phyloP scores from a whole-genome alignment of 2,113 vertebrate species.

The Ahaetulla prasina region DNA sequence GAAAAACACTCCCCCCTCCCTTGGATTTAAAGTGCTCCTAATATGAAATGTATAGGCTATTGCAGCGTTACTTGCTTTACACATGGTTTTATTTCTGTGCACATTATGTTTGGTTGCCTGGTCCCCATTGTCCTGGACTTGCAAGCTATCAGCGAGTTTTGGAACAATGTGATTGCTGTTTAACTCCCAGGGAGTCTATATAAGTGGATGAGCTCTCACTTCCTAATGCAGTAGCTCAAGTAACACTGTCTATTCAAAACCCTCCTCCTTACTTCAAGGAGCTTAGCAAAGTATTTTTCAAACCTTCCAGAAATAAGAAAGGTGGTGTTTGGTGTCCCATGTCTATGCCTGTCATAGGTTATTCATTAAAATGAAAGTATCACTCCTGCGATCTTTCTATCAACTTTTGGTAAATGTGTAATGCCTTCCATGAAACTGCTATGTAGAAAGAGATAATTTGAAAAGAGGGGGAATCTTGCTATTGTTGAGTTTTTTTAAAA shows the following conservation, averaged over 20 bases:
- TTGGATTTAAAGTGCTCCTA: neutral
- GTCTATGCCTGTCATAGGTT: neutral
- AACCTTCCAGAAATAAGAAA: neutral
- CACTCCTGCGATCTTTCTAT: neutral
- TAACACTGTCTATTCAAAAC: neutral
- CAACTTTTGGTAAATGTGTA: neutral
- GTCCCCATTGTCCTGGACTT: neutral
- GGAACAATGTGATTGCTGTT: neutral
- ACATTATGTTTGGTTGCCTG: neutral
- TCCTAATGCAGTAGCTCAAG: neutral
- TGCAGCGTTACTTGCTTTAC: neutral
- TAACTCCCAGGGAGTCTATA: neutral
- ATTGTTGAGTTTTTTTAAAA: neutral
- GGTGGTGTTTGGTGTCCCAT: neutral
- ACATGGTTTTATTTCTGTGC: neutral
- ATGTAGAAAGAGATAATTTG: neutral
- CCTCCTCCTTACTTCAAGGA: neutral
- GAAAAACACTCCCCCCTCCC: neutral
- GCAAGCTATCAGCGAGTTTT: neutral
- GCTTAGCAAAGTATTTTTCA: neutral
- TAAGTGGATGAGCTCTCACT: neutral
- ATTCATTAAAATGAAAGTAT: neutral
- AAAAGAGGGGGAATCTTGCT: neutral
- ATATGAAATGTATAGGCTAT: neutral
- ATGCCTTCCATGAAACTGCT: neutral